phyloP scores from a whole-genome alignment of 35 echinoderm and acorn worm genomes.

The Apostichopus californicus region DNA sequence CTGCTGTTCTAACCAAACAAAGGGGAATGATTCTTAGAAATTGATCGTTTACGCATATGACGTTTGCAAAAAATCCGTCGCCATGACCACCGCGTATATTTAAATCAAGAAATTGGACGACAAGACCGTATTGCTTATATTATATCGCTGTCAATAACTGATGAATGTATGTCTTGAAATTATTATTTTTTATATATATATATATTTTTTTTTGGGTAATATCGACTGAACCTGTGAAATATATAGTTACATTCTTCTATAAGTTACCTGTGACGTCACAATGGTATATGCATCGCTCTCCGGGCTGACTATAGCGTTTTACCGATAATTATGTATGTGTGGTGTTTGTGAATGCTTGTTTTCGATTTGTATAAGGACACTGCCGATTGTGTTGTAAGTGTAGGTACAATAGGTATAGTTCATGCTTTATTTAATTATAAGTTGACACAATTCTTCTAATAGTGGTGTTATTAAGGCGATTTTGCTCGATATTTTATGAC shows the following conservation, averaged over 20 bases:
- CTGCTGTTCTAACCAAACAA: constrained; percentile 17
- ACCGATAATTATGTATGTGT: too few relatives aligned
- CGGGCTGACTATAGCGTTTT: not conserved
- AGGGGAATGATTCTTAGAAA: constrained; percentile 26
- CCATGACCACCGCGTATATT: not conserved
- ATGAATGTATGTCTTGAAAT: constrained; percentile 16
- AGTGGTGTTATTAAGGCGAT: too few relatives aligned
- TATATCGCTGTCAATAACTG: constrained; percentile 36
- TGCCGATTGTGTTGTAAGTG: too few relatives aligned
- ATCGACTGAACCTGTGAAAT: not conserved
- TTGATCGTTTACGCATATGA: constrained; percentile 26
- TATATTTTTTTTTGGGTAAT: not conserved
- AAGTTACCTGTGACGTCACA: not conserved
- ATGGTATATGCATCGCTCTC: not conserved
- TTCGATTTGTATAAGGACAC: too few relatives aligned
- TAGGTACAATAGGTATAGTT: too few relatives aligned
- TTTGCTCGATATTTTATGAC: too few relatives aligned
- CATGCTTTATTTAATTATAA: too few relatives aligned
- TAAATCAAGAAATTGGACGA: not conserved
- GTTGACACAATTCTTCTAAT: too few relatives aligned
- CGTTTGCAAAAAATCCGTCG: not conserved
- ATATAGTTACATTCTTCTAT: not conserved
- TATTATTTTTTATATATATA: not conserved
- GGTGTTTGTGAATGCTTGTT: too few relatives aligned
- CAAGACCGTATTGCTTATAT: constrained; percentile 6